Base-by-base conservation (phyloP, 2,888 invertebrate genomes). In the Sycophila texana region DNA sequence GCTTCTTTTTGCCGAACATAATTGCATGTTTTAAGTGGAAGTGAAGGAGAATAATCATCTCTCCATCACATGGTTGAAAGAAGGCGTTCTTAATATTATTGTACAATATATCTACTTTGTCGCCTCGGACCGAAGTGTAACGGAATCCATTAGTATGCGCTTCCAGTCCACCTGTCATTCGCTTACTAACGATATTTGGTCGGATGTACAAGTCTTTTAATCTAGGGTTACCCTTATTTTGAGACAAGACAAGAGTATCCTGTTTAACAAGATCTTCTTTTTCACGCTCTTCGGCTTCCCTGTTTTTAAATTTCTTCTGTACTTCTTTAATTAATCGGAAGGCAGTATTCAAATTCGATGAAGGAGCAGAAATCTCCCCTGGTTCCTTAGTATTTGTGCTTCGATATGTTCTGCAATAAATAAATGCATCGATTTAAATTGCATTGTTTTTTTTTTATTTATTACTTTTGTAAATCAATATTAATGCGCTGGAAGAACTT, bases 81-180 rank as follows among this genome's bases (percentile, higher is more conserved):
- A 99, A 98, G 12, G 99, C 99, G 90, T 99, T 98, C 90, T 99
- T 98, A 84, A 99, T 99, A 91, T 99, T 99, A 92, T 99, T 99
- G 91, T 99, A 99, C 73, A 99, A 92, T 86, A 99, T 99, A 88
- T 99, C 99, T 10, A 99, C 99, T 93, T 99, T 99, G 89, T 99
- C 99, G 5, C 99, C 99, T 86, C 99, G 94, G n/a, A 99, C 97
- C 0, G 99, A 99, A 0, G 99, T 99, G 89, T 99, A 99, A 55
- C 99, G 93, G 88, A 97, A 97, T 14, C 99, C 99, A 88, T 99
- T 99, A 0, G 95, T 94, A 87, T 99, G 99, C 0, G 99, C 97
- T 91, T 99, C 99, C 81, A 99, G 91, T 2, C 88, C 89, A 83
- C 92, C 97, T 26, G 97, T 97, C 95, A 99, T 98, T 89, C 99